phyloP scores from a whole-genome alignment of 2,797 vertebrate genomes.

The Lacerta agilis region DNA sequence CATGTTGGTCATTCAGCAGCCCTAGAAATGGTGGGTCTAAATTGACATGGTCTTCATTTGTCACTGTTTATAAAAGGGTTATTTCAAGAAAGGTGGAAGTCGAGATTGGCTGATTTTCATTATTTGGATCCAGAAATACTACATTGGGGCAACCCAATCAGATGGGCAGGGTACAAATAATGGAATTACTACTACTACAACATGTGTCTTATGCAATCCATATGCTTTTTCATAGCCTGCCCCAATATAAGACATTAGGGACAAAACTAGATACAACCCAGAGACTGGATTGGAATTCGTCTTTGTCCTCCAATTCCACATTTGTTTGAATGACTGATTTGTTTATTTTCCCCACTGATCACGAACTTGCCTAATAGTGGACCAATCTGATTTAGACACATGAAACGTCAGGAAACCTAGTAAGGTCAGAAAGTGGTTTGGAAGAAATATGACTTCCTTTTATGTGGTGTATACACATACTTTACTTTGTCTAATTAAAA shows the following conservation, averaged over 20 bases:
- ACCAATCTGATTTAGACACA: not conserved
- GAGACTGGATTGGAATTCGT: not conserved
- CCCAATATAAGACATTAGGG: not conserved
- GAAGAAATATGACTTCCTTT: not conserved
- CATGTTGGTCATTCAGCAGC: not conserved
- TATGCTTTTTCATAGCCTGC: not conserved
- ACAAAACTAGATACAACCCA: too few species aligned
- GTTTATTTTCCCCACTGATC: not conserved
- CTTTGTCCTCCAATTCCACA: not conserved
- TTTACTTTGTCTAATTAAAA: not conserved
- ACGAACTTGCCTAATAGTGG: not conserved
- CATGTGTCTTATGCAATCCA: too few species aligned
- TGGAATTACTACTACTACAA: too few species aligned
- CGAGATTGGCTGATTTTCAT: not conserved
- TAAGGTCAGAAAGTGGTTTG: not conserved
- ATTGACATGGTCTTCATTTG: not conserved
- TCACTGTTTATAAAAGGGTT: not conserved
- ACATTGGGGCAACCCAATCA: too few species aligned
- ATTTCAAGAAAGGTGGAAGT: not conserved
- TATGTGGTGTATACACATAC: not conserved
- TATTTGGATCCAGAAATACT: not conserved
- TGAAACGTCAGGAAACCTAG: not conserved
- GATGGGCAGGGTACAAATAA: too few species aligned
- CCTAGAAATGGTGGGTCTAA: not conserved
- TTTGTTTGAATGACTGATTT: not conserved